Percentiles rank a stretch among this genome's conserved stretches.
Conservation (phyloP, 2,888 invertebrate genomes). For the Drosophila pseudotakahashii region DNA sequence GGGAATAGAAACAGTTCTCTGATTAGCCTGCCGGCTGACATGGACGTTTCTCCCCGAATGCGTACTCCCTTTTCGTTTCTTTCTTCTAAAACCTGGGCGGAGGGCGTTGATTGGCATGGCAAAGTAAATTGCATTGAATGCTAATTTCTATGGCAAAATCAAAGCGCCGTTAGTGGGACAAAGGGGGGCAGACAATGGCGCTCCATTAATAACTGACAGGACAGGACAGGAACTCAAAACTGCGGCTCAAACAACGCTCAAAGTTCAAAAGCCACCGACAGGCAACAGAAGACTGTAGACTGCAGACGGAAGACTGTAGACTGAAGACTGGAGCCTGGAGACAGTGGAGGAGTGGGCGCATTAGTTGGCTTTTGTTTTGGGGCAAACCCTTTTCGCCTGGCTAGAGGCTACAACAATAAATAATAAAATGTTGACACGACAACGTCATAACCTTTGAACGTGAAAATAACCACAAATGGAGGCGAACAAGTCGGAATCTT, state of each 20-base stretch:
- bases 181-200: slow-evolving; percentile 61
- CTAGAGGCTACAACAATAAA: slow-evolving; percentile 74
- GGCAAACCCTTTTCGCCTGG: slow-evolving; percentile 75
- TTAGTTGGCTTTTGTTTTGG: slow-evolving; percentile 72
- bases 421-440: slow-evolving; percentile 83
- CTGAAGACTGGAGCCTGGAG: slow-evolving; percentile 23
- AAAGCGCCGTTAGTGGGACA: slow-evolving; percentile 68
- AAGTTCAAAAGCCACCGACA: slow-evolving; percentile 55
- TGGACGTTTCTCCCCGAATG: not conserved
- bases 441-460: slow-evolving; percentile 84
- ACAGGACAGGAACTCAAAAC: slow-evolving; percentile 37
- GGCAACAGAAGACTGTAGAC: slow-evolving; percentile 14
- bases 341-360: slow-evolving; percentile 70
- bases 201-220: slow-evolving; percentile 79
- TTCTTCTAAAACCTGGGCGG: slow-evolving; percentile 11
- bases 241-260: slow-evolving; percentile 41
- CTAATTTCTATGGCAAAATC: slow-evolving; percentile 76
- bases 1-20: slow-evolving; percentile 13
- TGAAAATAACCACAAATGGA: slow-evolving; percentile 61
- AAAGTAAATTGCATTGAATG: slow-evolving; percentile 77
- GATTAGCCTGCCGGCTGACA: slow-evolving; percentile 17
- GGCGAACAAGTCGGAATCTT: slow-evolving; percentile 10
- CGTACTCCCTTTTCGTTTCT: slow-evolving; percentile 2
- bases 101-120: slow-evolving; percentile 77
- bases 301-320: slow-evolving; percentile 10